Percentiles rank a stretch among this genome's conserved stretches.
phyloP scores from a whole-genome alignment of 2,113 vertebrate genomes.

The Callopanchax toddi region DNA sequence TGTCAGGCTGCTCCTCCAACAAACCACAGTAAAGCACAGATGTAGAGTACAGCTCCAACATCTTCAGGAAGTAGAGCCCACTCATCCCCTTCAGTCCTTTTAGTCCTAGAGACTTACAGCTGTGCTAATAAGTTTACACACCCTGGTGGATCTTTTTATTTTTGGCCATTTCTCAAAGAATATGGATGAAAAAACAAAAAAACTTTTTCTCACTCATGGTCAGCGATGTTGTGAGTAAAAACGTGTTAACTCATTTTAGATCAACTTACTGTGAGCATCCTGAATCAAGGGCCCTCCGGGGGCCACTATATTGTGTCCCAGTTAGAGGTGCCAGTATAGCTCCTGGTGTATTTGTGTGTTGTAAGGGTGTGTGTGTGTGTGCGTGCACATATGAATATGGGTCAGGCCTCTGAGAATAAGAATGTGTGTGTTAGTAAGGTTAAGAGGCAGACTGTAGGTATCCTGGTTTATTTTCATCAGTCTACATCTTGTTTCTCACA shows the following conservation, averaged over 20 bases:
- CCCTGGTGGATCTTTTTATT: no score
- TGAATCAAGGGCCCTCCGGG: slow-evolving; percentile 64
- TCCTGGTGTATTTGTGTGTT: slow-evolving; percentile 59
- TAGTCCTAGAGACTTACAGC: no score
- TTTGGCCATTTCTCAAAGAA: no score
- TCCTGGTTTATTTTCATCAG: slow-evolving; percentile 53
- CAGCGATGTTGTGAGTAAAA: slow-evolving; percentile 37
- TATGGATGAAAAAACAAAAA: no score
- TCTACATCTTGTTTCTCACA: slow-evolving; percentile 34
- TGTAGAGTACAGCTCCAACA: no score
- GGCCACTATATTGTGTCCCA: slow-evolving; percentile 73
- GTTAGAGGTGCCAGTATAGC: slow-evolving; percentile 73
- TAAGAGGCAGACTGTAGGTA: slow-evolving; percentile 6
- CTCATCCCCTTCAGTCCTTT: no score
- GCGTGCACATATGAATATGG: slow-evolving; percentile 47
- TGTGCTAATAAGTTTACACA: no score
- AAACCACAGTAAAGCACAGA: no score
- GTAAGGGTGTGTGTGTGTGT: slow-evolving; percentile 30
- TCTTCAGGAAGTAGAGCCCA: no score
- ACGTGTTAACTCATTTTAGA: slow-evolving; percentile 42
- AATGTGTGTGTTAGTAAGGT: slow-evolving; percentile 11
- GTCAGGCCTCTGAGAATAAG: slow-evolving; percentile 36
- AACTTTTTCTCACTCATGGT: no score
- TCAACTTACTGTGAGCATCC: slow-evolving; percentile 63
- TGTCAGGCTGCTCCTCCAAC: no score